Evolutionary conservation across 1,140 invertebrate genomes (phyloP), one percentile per base, ranked within the genome.

Genomic region (Melitaea cinxia): DNA sequence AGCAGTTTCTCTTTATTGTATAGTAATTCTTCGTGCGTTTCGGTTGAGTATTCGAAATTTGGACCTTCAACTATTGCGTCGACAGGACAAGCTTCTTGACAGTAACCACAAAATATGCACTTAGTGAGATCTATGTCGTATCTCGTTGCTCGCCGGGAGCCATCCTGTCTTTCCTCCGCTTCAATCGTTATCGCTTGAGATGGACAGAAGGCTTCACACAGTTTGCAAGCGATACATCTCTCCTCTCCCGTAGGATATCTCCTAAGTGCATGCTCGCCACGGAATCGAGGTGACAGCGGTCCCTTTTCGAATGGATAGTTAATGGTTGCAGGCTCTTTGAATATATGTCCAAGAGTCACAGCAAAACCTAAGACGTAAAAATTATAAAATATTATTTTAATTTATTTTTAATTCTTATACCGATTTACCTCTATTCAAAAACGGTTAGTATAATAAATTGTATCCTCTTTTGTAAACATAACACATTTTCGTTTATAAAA

Each of bases 31-130:
- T 99, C 99, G 67, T 97, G 98, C 1, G 98, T 99, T 93, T 99
- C 98, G 0, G 98, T 99, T 0, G 97, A 97, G 88, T 97, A 99
- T 91, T 99, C 99, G 92, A 99, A 99, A 86, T 99, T 99, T 0
- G 99, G 99, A 42, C 99, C 99, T 93, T 99, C 98, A 12, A 99
- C 98, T 80, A 99, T 99, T n/a, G 98, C 98, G 92, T 99, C 98
- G 7, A 99, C 98, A 17, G 98, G 98, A 89, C 98, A 99, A 0
- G 98, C 98, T 91, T 99, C 98, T 82, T 94, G 91, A 35, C 87
- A 89, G 30, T 78, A 88, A 0, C 87, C 87, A 30, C 87, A 89
- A 54, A 88, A 89, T 14, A 89, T 89, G 52, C 87, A 89, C 56
- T 88, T 88, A 4, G 78, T 76, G 21, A 89, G 49, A 53, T 89